phyloP scores from a whole-genome alignment of 2,797 vertebrate genomes.

The Anniella stebbinsi region DNA sequence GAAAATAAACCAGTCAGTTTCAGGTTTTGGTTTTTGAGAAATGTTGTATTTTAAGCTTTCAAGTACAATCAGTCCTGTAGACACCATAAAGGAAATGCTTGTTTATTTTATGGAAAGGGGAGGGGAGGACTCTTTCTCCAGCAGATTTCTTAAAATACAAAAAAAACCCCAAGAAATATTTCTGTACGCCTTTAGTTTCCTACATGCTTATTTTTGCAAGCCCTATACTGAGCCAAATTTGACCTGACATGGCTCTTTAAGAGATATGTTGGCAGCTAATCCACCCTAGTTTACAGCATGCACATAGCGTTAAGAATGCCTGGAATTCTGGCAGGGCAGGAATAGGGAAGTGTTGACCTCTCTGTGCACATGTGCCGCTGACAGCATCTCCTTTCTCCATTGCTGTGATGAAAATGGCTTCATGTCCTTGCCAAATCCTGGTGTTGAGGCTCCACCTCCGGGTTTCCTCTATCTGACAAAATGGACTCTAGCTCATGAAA shows the following conservation, averaged over 20 bases:
- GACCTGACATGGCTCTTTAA: conserved; percentile 74
- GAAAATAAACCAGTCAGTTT: conserved; percentile 44
- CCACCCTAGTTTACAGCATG: conserved; percentile 79
- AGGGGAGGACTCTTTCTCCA: conserved; percentile 38
- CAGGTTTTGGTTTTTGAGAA: conserved; percentile 30
- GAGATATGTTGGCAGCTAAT: conserved; percentile 77
- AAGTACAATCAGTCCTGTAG: not conserved
- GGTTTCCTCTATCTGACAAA: conserved; percentile 42
- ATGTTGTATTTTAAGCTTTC: conserved; percentile 43
- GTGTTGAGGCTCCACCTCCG: conserved; percentile 33
- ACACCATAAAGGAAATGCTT: conserved; percentile 21
- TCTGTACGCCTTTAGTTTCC: conserved; percentile 32
- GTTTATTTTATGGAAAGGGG: conserved; percentile 31
- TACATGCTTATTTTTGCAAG: conserved; percentile 56
- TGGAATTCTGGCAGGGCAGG: conserved; percentile 82
- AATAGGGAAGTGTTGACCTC: conserved; percentile 73
- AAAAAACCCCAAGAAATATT: conserved; percentile 5
- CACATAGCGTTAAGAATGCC: conserved; percentile 77
- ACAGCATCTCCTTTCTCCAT: conserved; percentile 65
- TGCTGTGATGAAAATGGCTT: conserved; percentile 55
- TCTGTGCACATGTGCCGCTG: conserved; percentile 69
- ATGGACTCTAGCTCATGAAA: not conserved
- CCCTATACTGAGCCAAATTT: conserved; percentile 31
- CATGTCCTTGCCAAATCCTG: conserved; percentile 46
- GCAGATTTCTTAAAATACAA: conserved; percentile 25